Evolutionary conservation across 64 coral and sea anemone species (phyloP), one percentile per base, ranked within the genome.

Genomic region (Montipora cactus): DNA sequence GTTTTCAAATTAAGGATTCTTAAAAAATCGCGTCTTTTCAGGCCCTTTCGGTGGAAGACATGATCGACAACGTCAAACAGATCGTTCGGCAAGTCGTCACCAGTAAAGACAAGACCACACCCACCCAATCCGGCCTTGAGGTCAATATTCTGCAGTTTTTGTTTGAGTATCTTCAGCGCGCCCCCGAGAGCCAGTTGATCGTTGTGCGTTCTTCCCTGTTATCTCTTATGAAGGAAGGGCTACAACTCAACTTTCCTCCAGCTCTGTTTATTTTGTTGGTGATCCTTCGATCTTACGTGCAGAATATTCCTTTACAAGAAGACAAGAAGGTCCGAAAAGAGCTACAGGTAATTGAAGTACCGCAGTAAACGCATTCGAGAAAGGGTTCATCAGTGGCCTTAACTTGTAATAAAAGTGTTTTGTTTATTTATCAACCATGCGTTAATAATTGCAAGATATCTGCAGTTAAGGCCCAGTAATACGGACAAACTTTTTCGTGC

Each of bases 291-390:
- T 93, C 94, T 25, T 98, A 93, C 93, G 94, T 95, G 76, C 87
- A 94, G 73, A 82, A 92, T 74, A 58, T 98, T 12, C 94, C 97
- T 3, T 74, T 93, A 52, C 94, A 98, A 76, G 97, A 98, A 68
- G 97, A 98, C 83, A 98, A 64, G 77, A 98, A 95, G 59, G 89
- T 93, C 20, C 94, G 94, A 25, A 98, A 98, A 91, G 97, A 98
- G 25, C 81, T 95, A 83, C 97, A 98, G 94, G 97, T 98, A 28
- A 75, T 83, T 47, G 75, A 3, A 4, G 14, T 7, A 64, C 8
- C 47, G 18, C 5, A 7, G 46, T 16, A 80, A 49, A 5, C 78
- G 28, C 28, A 13, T 37, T 37, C 37, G 1, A 45, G 1, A 78
- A 47, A 50, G 44, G 18, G 45, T 19, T 8, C 4, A 18, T 80